Evolutionary conservation across 2,888 invertebrate genomes (phyloP).

Genomic region (Hypolimnas misippus): DNA sequence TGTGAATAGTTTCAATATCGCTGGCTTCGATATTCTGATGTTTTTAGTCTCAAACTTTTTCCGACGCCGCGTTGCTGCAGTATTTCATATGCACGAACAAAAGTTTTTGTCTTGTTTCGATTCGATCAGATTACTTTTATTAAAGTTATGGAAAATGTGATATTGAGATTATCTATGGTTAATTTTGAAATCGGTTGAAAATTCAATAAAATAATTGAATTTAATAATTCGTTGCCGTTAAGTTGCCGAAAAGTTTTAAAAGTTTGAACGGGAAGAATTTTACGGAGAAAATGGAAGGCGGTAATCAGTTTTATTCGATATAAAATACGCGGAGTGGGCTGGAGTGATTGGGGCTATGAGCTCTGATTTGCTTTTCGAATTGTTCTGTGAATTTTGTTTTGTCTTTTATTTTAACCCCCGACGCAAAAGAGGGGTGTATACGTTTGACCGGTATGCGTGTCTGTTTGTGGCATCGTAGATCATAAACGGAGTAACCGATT

Average conservation of each 20-base stretch:
- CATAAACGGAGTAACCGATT: no score
- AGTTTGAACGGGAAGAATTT: not conserved
- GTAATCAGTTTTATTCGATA: slow-evolving; percentile 63
- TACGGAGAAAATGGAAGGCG: slow-evolving; percentile 26
- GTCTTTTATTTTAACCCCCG: no score
- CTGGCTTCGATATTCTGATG: slow-evolving; percentile 8
- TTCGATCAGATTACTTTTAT: not conserved
- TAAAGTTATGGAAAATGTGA: not conserved
- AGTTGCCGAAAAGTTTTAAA: not conserved
- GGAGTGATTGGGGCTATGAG: slow-evolving; percentile 13
- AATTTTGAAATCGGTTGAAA: no score
- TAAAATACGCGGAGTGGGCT: slow-evolving; percentile 39
- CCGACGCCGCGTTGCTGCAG: slow-evolving; percentile 4
- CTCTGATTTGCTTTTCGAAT: slow-evolving; percentile 12
- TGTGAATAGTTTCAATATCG: slow-evolving; percentile 11
- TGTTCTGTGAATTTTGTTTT: not conserved
- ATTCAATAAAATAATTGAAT: no score
- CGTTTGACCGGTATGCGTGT: no score
- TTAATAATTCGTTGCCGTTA: no score
- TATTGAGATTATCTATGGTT: no score
- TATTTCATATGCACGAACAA: not conserved
- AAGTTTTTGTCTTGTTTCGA: not conserved
- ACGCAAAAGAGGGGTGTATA: no score
- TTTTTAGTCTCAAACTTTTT: slow-evolving; percentile 9
- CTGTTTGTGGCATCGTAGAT: no score